A percentile compares a stretch with the other conserved stretches of the same genome.
Evolutionary conservation across 2,113 vertebrate genomes (phyloP).

Genomic region (Hippocampus abdominalis): DNA sequence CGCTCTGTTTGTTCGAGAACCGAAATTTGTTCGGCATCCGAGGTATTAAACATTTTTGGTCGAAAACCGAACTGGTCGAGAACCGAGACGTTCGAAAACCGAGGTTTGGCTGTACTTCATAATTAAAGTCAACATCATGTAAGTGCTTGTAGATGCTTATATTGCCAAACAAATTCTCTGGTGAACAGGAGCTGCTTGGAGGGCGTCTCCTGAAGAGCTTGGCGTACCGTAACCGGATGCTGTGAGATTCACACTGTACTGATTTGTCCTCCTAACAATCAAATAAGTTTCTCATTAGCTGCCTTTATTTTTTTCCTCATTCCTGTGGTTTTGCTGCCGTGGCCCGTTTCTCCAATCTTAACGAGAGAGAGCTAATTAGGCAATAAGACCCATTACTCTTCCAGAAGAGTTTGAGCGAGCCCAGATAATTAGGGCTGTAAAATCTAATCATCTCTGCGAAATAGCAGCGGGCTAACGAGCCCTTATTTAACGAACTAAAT

Average conservation of each 20-base stretch:
- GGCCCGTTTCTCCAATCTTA: slow-evolving; percentile 83
- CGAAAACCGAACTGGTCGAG: no score
- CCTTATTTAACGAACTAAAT: slow-evolving; percentile 99
- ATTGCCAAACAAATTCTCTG: slow-evolving; percentile 43
- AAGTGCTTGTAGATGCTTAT: slow-evolving; percentile 27
- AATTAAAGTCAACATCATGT: slow-evolving; percentile 31
- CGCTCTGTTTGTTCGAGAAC: no score
- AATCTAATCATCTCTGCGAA: slow-evolving; percentile 99
- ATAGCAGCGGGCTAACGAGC: slow-evolving; percentile 97
- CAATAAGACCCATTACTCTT: slow-evolving; percentile 98
- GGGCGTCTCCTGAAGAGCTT: slow-evolving; percentile 25
- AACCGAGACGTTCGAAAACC: no score
- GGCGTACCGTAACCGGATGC: slow-evolving; percentile 47
- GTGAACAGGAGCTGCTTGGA: slow-evolving; percentile 29
- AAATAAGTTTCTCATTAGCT: slow-evolving; percentile 75
- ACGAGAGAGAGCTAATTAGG: slow-evolving; percentile 97
- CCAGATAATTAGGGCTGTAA: slow-evolving; percentile 99
- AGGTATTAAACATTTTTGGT: no score
- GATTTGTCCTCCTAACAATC: slow-evolving; percentile 77
- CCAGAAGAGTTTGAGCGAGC: slow-evolving; percentile 97
- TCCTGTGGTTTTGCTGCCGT: slow-evolving; percentile 72
- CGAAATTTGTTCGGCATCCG: no score
- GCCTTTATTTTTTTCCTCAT: slow-evolving; percentile 73
- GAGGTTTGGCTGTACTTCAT: no score
- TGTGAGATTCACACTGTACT: slow-evolving; percentile 50